phyloP scores from a whole-genome alignment of 2,113 vertebrate species.

The Collichthys lucidus region DNA sequence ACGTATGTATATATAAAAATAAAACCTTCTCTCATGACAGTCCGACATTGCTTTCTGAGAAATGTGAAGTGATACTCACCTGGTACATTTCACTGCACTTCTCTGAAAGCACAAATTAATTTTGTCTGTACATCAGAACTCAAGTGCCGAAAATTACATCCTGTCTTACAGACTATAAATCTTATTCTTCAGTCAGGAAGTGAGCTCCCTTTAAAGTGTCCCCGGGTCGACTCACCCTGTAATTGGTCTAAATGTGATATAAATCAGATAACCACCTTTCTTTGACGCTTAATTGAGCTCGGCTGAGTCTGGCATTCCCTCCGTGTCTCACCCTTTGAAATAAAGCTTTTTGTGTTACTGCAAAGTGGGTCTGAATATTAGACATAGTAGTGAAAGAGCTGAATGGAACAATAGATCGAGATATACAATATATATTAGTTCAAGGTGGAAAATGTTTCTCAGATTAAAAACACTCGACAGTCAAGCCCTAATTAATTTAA shows the following conservation, averaged over 20 bases:
- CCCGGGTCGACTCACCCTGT: not conserved
- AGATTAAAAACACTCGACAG: not conserved
- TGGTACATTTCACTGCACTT: conserved; percentile 17
- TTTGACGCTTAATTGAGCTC: conserved; percentile 42
- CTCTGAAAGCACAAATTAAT: conserved; percentile 13
- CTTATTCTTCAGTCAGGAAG: conserved; percentile 32
- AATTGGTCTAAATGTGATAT: conserved; percentile 51
- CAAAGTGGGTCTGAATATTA: not conserved
- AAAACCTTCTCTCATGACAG: not conserved
- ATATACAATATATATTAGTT: not conserved
- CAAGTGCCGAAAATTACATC: conserved; percentile 39
- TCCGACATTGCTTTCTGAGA: conserved; percentile 38
- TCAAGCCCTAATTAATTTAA: not conserved
- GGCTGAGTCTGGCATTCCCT: not conserved
- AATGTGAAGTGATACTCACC: conserved; percentile 53
- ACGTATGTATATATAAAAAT: not conserved
- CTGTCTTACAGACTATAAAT: conserved; percentile 47
- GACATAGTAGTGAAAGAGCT: not conserved
- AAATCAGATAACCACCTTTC: conserved; percentile 43
- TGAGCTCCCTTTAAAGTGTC: conserved; percentile 22
- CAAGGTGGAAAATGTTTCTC: not conserved
- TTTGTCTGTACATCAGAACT: conserved; percentile 32
- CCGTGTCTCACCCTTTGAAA: conserved; percentile 4
- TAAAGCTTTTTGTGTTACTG: not conserved
- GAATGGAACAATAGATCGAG: not conserved